Evolutionary conservation across 30 jellyfish, hydroid and myxozoan genomes (phyloP).

Genomic region (Hydra vulgaris): DNA sequence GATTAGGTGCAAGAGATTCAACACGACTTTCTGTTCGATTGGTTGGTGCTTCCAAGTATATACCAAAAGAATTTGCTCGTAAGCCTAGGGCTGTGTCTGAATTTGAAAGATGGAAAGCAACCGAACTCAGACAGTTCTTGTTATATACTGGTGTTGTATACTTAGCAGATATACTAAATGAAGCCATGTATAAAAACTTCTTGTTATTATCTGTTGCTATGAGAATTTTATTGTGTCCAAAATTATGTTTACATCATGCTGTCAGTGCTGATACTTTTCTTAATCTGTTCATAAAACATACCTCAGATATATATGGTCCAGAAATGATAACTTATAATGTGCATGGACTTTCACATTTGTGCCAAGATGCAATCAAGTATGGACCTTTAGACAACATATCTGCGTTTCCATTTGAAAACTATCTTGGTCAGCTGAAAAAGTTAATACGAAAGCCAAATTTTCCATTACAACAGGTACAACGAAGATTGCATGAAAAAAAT

Average conservation of each 20-base stretch:
- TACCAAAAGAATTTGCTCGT: neutral
- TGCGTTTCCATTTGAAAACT: neutral
- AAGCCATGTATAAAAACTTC: neutral
- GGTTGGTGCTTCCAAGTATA: neutral
- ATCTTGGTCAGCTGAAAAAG: slow-evolving; percentile 7
- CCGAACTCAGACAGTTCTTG: neutral
- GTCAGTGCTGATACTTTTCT: neutral
- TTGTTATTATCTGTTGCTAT: neutral
- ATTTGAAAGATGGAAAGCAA: neutral
- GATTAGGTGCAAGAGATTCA: neutral
- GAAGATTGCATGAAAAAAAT: neutral
- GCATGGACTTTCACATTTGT: neutral
- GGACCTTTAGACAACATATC: neutral
- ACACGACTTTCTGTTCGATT: neutral
- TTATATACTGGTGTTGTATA: neutral
- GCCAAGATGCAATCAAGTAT: neutral
- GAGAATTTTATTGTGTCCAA: neutral
- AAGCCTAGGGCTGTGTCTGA: neutral
- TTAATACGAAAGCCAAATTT: neutral
- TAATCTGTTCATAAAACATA: neutral
- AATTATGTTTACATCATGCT: neutral
- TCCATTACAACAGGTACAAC: neutral
- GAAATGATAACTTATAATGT: neutral
- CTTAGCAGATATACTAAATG: neutral
- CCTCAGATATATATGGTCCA: neutral